phyloP scores from a whole-genome alignment of 2,113 vertebrate genomes.

The Plotosus lineatus region DNA sequence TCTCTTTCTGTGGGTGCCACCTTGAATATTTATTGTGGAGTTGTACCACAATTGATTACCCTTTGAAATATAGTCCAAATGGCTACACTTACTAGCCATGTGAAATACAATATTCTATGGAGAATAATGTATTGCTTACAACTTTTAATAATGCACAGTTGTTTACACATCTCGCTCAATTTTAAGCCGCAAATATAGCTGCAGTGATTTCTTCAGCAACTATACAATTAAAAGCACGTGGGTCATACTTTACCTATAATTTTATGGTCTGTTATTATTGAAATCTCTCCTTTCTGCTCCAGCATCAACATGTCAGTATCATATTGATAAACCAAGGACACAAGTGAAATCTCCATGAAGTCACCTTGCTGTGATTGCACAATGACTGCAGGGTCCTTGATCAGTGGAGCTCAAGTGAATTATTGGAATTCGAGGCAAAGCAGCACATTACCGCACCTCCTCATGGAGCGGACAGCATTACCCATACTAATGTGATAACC shows the following conservation, averaged over 20 bases:
- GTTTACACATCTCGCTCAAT: background rate
- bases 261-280: background rate
- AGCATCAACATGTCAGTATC: background rate
- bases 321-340: slow-evolving; percentile 39
- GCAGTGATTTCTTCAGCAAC: background rate
- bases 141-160: background rate
- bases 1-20: no score
- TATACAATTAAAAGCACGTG: slow-evolving; percentile 21
- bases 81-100: background rate
- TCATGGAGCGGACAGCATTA: slow-evolving; percentile 24
- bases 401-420: slow-evolving; percentile 49
- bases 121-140: slow-evolving; percentile 3
- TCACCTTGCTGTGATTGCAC: slow-evolving; percentile 52
- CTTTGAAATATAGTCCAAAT: background rate
- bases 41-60: background rate
- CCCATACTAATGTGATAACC: slow-evolving; percentile 53
- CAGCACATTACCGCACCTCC: slow-evolving; percentile 32
- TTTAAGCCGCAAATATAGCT: background rate
- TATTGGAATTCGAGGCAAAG: slow-evolving; percentile 56
- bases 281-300: background rate
- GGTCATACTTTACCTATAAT: background rate
- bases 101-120: background rate
- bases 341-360: slow-evolving; percentile 41
- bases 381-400: slow-evolving; percentile 50
- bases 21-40: background rate